Conservation (phyloP, 2,113 vertebrate species). For the Eidolon helvum region DNA sequence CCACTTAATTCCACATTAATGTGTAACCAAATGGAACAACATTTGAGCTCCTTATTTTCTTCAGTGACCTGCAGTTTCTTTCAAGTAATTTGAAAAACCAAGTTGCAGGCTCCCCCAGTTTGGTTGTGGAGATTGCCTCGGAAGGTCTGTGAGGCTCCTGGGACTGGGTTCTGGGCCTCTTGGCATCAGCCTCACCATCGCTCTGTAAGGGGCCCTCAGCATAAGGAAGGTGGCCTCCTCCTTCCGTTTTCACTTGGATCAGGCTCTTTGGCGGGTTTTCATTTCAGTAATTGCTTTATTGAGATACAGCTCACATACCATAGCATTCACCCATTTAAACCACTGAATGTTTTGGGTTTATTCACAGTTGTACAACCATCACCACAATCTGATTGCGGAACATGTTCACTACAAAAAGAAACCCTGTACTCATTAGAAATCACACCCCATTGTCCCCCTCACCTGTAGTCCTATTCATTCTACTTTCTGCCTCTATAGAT, state of each 20-base stretch:
- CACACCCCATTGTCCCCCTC: not conserved
- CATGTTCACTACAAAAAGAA: not conserved
- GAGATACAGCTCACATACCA: not conserved
- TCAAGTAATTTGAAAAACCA: not conserved
- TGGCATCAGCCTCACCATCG: rapidly evolving
- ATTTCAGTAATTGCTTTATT: not conserved
- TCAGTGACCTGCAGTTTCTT: not conserved
- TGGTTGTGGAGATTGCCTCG: not conserved
- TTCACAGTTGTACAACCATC: not conserved
- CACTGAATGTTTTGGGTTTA: not conserved
- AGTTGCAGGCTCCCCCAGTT: not conserved
- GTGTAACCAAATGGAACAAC: not conserved
- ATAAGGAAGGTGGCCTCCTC: not conserved
- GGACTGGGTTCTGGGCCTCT: not conserved
- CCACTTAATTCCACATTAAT: not conserved
- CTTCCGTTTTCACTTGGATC: not conserved
- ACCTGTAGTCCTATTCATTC: not conserved
- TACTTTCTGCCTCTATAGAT: not conserved
- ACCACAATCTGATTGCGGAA: not conserved
- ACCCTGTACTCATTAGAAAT: not conserved
- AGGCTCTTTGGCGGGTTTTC: not conserved
- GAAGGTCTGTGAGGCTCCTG: not conserved
- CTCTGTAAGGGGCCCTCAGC: not conserved
- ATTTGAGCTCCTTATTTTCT: conserved; percentile 24
- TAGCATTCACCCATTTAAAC: not conserved